Evolutionary conservation across 2,113 vertebrate species (phyloP).

Genomic region (Spermophilus dauricus): DNA sequence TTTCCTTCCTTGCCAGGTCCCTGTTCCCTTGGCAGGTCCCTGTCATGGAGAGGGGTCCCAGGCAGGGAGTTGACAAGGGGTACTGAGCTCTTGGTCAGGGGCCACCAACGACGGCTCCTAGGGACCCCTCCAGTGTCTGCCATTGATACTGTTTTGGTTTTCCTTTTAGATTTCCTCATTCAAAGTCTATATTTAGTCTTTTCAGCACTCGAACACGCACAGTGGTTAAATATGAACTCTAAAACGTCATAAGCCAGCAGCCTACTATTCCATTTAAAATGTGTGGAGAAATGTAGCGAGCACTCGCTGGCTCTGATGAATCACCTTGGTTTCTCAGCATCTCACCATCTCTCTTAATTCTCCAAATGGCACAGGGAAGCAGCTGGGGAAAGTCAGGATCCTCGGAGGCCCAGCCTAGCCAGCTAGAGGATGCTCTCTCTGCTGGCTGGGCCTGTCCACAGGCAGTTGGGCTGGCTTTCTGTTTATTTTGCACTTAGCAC

Average conservation of each 20-base stretch:
- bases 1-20: background rate
- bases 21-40: background rate
- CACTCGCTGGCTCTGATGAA: background rate
- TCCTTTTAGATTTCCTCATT: background rate
- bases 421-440: background rate
- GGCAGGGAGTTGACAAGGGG: background rate
- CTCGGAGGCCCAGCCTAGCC: background rate
- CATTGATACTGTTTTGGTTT: background rate
- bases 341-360: background rate
- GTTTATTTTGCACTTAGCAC: constrained; percentile 58
- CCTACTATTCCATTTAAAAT: background rate
- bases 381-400: background rate
- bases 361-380: background rate
- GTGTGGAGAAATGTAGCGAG: background rate
- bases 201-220: background rate
- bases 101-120: background rate
- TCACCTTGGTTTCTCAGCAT: constrained; percentile 5
- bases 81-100: background rate
- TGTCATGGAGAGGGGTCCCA: background rate
- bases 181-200: constrained; percentile 59
- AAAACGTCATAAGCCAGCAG: background rate
- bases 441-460: background rate
- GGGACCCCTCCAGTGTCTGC: background rate
- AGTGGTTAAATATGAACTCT: constrained; percentile 38
- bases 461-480: constrained; percentile 20